Evolutionary conservation across 2,113 vertebrate species (phyloP), one percentile per base, ranked within the genome.

Genomic region (Microcebus griseorufus): DNA sequence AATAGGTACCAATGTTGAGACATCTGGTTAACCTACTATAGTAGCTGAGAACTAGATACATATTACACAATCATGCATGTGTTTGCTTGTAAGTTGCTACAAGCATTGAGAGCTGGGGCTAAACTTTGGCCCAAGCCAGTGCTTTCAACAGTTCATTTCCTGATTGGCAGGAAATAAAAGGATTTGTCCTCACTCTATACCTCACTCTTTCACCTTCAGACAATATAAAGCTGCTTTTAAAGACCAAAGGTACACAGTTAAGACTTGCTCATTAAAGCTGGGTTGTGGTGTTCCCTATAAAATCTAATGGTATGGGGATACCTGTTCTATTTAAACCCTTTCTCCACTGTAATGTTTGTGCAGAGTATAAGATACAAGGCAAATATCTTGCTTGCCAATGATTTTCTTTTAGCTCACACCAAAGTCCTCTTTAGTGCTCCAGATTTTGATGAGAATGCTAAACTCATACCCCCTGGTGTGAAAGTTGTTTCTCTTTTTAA

Each of bases 161-260:
- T 60, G 69, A 18, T 51, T 86, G 85, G 85, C 62, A 64, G 80
- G 69, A 90, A 96, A 78, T 76, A 7, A 92, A 92, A 90, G 82
- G 62, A 70, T 75, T 96, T 90, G 42, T 73, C 95, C 20, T 83
- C 13, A 17, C 12, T 37, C 23, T 22, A 7, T 29, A 29, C 29
- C 32, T 65, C 37, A 32, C 86, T 60, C 70, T 87, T 87, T 87
- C 64, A 88, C 79, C 75, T 95, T 64, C 25, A 69, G 55, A 76
- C 79, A 67, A 29, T 64, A 60, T 37, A 51, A 51, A 96, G 27
- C 34, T 62, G 45, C 90, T 65, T 64, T 64, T 76, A 60, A 65
- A 75, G 86, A 60, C 69, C 48, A 84, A 80, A 95, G 75, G 67
- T 75, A 58, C 55, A 51, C n/a, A 37, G 37, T 79, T 55, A 48